A percentile compares a stretch with the other conserved stretches of the same genome.
These are phyloP conservation scores for Orchesella flavescens DNA, from an alignment of 2,888 invertebrate species.

Conservation along the genomic window DNA sequence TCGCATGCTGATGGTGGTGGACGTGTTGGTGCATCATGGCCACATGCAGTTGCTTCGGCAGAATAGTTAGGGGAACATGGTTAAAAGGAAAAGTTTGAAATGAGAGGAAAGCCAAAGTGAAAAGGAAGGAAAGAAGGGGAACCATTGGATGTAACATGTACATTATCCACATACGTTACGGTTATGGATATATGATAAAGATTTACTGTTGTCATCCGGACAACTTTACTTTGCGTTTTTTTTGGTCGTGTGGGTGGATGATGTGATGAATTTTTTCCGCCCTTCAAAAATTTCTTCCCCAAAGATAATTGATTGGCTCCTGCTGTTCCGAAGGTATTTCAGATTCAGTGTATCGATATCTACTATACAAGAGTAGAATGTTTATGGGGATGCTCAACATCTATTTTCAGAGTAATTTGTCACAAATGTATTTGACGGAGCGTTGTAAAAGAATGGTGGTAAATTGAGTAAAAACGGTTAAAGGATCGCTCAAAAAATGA, in stretches of 20 bases:
- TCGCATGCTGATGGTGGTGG: constrained; percentile 28
- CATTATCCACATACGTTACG: constrained; percentile 36
- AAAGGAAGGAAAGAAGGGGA: constrained; percentile 41
- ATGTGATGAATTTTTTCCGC: constrained; percentile 58
- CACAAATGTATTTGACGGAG: constrained; percentile 13
- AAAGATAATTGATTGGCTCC: constrained; percentile 56
- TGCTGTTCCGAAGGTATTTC: constrained; percentile 39
- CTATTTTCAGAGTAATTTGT: constrained; percentile 21
- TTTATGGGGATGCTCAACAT: constrained; percentile 6
- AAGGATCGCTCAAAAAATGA: constrained; percentile 16
- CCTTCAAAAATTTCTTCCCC: constrained; percentile 33
- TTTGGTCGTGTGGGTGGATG: constrained; percentile 10
- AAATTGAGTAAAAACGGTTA: constrained; percentile 19
- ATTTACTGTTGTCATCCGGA: constrained; percentile 59
- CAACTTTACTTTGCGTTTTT: constrained; percentile 41
- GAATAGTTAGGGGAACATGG: constrained; percentile 17
- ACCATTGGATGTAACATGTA: constrained; percentile 50
- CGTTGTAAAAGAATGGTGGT: not conserved
- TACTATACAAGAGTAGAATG: not conserved
- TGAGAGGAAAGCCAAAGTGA: constrained; percentile 27
- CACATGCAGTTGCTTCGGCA: constrained; percentile 35
- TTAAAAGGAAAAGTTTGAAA: constrained; percentile 50
- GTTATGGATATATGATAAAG: constrained; percentile 58
- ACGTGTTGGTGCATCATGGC: constrained; percentile 52
- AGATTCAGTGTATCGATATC: not conserved